phyloP scores from a whole-genome alignment of 2,113 vertebrate genomes.

The Hiodon tergisus region DNA sequence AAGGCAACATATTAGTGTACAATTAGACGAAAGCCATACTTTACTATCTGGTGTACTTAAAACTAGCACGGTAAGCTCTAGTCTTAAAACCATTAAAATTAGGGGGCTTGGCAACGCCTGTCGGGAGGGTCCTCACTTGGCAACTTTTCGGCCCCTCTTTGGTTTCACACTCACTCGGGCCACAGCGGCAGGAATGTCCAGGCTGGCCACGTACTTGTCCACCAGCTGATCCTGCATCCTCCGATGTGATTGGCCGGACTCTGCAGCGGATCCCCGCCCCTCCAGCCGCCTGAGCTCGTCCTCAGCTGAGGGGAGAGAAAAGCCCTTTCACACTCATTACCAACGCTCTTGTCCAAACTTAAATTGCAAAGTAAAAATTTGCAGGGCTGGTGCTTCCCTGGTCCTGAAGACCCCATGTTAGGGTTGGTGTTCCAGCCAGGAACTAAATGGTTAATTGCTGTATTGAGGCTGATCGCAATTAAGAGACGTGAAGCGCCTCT shows the following conservation, averaged over 20 bases:
- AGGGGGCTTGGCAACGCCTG: too few relatives aligned
- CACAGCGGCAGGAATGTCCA: not conserved
- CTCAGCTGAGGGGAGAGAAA: not conserved
- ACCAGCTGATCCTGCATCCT: slow-evolving; percentile 9
- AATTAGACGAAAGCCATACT: too few relatives aligned
- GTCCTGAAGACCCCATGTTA: too few relatives aligned
- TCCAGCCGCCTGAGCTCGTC: not conserved
- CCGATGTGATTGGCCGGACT: not conserved
- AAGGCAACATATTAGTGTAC: too few relatives aligned
- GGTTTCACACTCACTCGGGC: not conserved
- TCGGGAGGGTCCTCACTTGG: not conserved
- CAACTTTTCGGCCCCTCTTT: not conserved
- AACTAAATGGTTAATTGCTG: too few relatives aligned
- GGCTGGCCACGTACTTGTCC: slow-evolving; percentile 6
- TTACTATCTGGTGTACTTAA: too few relatives aligned
- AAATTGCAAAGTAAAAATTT: not conserved
- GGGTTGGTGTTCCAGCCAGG: too few relatives aligned
- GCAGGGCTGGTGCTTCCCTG: not conserved
- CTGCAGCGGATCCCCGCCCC: not conserved
- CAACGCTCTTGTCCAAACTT: too few relatives aligned
- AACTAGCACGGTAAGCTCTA: too few relatives aligned
- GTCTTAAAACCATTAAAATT: too few relatives aligned
- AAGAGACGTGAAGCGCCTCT: too few relatives aligned
- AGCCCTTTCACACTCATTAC: not conserved
- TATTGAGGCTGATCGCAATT: too few relatives aligned